Conservation (phyloP, 2,888 invertebrate genomes). For the Gymnoscelis rufifasciata region DNA sequence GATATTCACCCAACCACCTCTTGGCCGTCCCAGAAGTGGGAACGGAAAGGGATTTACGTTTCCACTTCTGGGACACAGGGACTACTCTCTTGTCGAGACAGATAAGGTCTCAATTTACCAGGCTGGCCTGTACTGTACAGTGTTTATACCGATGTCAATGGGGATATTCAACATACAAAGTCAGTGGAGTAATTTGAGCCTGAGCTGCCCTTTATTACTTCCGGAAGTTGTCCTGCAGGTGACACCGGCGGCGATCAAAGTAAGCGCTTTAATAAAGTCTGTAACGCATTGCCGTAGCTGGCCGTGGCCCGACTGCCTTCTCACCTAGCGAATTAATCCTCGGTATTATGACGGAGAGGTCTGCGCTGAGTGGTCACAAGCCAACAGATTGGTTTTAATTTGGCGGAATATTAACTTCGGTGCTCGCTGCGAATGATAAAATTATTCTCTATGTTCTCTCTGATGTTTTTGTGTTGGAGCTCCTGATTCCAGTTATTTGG, state of each 20-base stretch:
- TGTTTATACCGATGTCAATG: slow-evolving; percentile 63
- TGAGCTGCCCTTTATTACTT: slow-evolving; percentile 59
- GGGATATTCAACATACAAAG: slow-evolving; percentile 27
- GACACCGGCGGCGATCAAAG: slow-evolving; percentile 70
- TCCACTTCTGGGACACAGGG: too few relatives aligned
- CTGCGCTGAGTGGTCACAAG: slow-evolving; percentile 14
- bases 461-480: neutral
- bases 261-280: slow-evolving; percentile 70
- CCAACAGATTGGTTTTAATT: slow-evolving; percentile 26
- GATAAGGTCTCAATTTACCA: too few relatives aligned
- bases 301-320: slow-evolving; percentile 14
- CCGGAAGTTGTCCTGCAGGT: slow-evolving; percentile 55
- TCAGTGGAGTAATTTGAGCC: slow-evolving; percentile 58
- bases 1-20: too few relatives aligned
- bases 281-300: slow-evolving; percentile 34
- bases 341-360: slow-evolving; percentile 16
- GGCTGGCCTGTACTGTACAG: too few relatives aligned
- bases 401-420: slow-evolving; percentile 13
- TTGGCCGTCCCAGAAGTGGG: too few relatives aligned
- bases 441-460: neutral
- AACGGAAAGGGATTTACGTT: too few relatives aligned
- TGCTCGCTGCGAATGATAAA: neutral
- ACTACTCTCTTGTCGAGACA: too few relatives aligned
- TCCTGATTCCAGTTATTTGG: neutral
- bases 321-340: slow-evolving; percentile 17